Evolutionary conservation across 1,140 invertebrate genomes (phyloP).

Genomic region (Linepithema humile): DNA sequence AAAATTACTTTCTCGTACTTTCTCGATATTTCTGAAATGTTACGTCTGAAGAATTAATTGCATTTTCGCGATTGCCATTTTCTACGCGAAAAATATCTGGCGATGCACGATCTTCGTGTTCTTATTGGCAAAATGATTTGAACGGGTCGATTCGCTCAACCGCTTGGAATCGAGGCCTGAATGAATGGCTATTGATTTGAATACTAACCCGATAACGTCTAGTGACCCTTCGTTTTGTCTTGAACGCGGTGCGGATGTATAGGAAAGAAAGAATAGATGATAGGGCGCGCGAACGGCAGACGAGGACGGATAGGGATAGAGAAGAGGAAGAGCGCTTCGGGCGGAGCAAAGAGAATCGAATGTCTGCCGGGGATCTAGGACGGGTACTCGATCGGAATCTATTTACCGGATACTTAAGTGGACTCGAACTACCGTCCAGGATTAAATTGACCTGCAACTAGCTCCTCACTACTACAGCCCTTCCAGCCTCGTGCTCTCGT

Average conservation of each 20-base stretch:
- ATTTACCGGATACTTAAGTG: conserved; percentile 75
- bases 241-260: neutral
- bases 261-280: neutral
- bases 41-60: too few species aligned
- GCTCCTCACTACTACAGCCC: conserved; percentile 24
- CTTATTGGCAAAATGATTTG: conserved; percentile 3
- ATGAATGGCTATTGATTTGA: conserved; percentile 70
- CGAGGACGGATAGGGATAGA: conserved; percentile 37
- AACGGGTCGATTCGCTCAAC: neutral
- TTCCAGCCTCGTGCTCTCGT: neutral
- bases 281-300: conserved; percentile 25
- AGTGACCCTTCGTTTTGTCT: conserved; percentile 50
- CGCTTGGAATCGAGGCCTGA: neutral
- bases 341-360: conserved; percentile 64
- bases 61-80: too few species aligned
- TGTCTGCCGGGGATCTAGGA: conserved; percentile 67
- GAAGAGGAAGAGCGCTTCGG: conserved; percentile 16
- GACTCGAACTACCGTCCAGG: conserved; percentile 70
- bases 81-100: neutral
- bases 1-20: too few species aligned
- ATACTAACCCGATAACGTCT: conserved; percentile 54
- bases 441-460: conserved; percentile 74
- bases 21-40: too few species aligned
- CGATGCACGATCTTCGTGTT: neutral
- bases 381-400: conserved; percentile 72